Percentiles rank a stretch among this genome's conserved stretches.
Evolutionary conservation across 1,140 invertebrate species (phyloP).

Genomic region (Zaprionus nigranus): DNA sequence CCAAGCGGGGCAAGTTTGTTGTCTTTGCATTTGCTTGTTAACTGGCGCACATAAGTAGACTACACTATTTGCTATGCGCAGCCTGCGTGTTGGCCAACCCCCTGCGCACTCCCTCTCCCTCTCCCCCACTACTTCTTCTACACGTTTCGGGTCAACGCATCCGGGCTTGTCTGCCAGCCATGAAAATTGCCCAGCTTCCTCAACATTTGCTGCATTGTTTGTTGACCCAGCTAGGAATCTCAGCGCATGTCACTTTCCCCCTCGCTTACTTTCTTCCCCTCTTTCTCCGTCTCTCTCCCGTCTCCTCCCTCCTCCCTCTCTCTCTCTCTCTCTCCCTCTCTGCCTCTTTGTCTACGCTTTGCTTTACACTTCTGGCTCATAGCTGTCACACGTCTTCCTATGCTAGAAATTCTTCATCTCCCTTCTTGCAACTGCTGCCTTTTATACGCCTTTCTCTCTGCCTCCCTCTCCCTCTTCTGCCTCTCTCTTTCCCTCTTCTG

Average conservation of each 20-base stretch:
- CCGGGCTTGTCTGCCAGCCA: slow-evolving; percentile 25
- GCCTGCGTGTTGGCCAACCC: slow-evolving; percentile 12
- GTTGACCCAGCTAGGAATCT: slow-evolving; percentile 12
- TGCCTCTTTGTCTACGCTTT: not conserved
- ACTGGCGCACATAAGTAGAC: slow-evolving; percentile 42
- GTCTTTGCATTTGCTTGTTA: slow-evolving; percentile 40
- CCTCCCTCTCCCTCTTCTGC: not conserved
- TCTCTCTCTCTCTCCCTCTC: not conserved
- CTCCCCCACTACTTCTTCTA: slow-evolving; percentile 16
- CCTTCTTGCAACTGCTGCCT: not conserved
- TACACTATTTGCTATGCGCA: slow-evolving; percentile 33
- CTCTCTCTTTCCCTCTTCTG: too few species aligned
- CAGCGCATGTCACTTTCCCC: not conserved
- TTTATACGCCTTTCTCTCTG: not conserved
- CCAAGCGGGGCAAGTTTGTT: slow-evolving; percentile 19
- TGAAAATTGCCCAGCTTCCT: slow-evolving; percentile 60
- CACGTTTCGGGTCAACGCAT: slow-evolving; percentile 45
- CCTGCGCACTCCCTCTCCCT: not conserved
- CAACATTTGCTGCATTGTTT: slow-evolving; percentile 34
- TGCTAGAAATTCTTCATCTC: not conserved
- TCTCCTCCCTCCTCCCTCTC: not conserved
- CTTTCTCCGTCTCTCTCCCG: slow-evolving; percentile 3
- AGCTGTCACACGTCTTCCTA: slow-evolving; percentile 9
- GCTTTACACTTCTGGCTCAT: slow-evolving; percentile 8
- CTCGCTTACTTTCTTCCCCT: not conserved